Evolutionary conservation across 2,888 invertebrate genomes (phyloP), one percentile per base, ranked within the genome.

Genomic region (Drosophila aldrichi): DNA sequence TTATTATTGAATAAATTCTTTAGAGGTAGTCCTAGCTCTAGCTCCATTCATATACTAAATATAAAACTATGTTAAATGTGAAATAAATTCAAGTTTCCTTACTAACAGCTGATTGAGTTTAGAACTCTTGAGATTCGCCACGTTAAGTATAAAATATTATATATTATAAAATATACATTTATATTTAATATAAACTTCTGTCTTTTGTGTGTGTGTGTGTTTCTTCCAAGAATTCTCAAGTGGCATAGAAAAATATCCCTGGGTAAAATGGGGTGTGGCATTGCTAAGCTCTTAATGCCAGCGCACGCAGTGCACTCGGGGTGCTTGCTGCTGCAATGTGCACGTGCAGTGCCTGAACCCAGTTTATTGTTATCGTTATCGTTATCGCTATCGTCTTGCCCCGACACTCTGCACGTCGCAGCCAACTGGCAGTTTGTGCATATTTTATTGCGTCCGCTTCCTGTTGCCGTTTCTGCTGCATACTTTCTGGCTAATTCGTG

Each of bases 391-490:
- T 58, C 43, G 57, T 20, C 62, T 58, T 51, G 22, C 29, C 20
- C 51, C 16, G 41, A 58, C 57, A 48, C 57, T 58, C 46, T 29
- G 44, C 73, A 75, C 67, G 67, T 74, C 67, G 44, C 59, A 34
- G 60, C 52, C 61, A 64, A 58, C 61, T 56, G 59, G 69, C 78
- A 84, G 61, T 80, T 82, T 70, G 76, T 78, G 79, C 78, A 84
- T 80, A 84, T 79, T 84, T 84, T 82, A 84, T 85, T 78, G 68
- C 88, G 71, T 84, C 88, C 84, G 82, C 48, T 87, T 87, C 88
- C 88, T 80, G 72, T 74, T 82, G 80, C 76, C 74, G 9, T 81
- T 76, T 77, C 73, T 77, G 54, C 64, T 80, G 80, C 80, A 77
- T 73, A 85, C 78, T 84, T 80, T 69, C 77, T 48, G 72, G 82